phyloP scores from a whole-genome alignment of 1,140 invertebrate genomes.

The Megalopta genalis region DNA sequence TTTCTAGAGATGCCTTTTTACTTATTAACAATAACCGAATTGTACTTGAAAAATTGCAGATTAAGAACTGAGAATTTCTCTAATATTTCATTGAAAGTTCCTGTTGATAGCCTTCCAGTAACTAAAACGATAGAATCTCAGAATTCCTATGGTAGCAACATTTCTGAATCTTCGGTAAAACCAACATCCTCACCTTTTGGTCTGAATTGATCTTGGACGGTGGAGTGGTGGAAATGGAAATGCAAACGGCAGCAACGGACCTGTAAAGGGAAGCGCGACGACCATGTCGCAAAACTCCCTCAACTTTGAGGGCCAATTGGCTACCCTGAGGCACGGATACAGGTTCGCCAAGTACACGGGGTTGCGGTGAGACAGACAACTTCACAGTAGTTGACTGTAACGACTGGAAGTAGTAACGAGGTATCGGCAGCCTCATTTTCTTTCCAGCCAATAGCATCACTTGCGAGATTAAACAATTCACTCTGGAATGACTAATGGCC shows the following conservation, averaged over 20 bases:
- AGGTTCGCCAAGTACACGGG: slow-evolving; percentile 87
- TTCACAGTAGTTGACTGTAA: slow-evolving; percentile 90
- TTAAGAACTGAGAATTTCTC: too few species aligned
- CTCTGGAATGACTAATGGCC: slow-evolving; percentile 76
- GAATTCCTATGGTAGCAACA: too few species aligned
- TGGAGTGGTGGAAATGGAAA: slow-evolving; percentile 85
- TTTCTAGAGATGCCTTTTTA: background rate
- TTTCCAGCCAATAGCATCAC: slow-evolving; percentile 84
- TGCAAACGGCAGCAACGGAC: slow-evolving; percentile 85
- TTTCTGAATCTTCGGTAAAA: background rate
- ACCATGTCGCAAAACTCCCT: slow-evolving; percentile 91
- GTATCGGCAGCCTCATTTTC: slow-evolving; percentile 84
- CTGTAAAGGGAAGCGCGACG: slow-evolving; percentile 84
- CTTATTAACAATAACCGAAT: too few species aligned
- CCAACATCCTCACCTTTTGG: slow-evolving; percentile 73
- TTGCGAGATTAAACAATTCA: slow-evolving; percentile 85
- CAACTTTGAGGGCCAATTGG: slow-evolving; percentile 91
- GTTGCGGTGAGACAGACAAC: slow-evolving; percentile 91
- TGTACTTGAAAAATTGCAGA: too few species aligned
- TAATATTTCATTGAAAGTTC: too few species aligned
- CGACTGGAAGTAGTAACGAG: slow-evolving; percentile 94
- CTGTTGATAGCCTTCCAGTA: too few species aligned
- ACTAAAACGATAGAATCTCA: too few species aligned
- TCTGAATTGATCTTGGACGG: slow-evolving; percentile 80
- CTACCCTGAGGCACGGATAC: slow-evolving; percentile 88